Base-by-base conservation (phyloP, 2,797 vertebrate species). In the Argyrosomus regius region DNA sequence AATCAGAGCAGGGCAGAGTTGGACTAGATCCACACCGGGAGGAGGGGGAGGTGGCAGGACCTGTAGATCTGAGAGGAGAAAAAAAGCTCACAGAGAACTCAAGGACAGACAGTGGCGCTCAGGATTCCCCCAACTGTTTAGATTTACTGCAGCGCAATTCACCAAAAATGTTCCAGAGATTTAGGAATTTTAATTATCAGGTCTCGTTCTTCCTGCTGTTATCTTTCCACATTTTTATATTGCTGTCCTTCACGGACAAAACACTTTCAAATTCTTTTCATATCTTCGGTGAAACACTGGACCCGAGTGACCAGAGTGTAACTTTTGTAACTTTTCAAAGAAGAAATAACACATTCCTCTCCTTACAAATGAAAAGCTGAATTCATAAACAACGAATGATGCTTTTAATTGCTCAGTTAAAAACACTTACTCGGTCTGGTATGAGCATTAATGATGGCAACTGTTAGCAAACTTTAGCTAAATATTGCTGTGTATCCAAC, bases 1-100 rank as follows among this genome's bases (percentile, higher is more conserved):
- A 83, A 89, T 86, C 81, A 76, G 75, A 72, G 75, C 63, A 2
- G 69, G 57, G 64, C 67, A 58, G 72, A 74, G 65, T 1, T 83
- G 87, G 81, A 87, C 71, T 61, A 3, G 2, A 31, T 86, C 82
- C 81, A 83, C 60, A 18, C 5, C 7, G 13, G 52, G 54, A 26
- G 45, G 18, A n/a, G 14, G 12, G 24, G 4, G 54, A n/a, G 71
- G 24, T 9, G 22, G 49, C 62, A 56, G 31, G 64, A 74, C 39
- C 28, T 59, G 58, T 26, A 67, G 77, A 72, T 64, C 22, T 48
- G 61, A 50, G 67, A 26, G 45, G 50, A 81, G 39, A 65, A 69
- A 69, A 50, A 65, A 72, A 39, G n/a, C 57, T 77, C 60, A 39
- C 46, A 70, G 66, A 50, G 14, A 72, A 46, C 46, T 65, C 3